Evolutionary conservation across 2,113 vertebrate genomes (phyloP).

Genomic region (Tetrao urogallus): DNA sequence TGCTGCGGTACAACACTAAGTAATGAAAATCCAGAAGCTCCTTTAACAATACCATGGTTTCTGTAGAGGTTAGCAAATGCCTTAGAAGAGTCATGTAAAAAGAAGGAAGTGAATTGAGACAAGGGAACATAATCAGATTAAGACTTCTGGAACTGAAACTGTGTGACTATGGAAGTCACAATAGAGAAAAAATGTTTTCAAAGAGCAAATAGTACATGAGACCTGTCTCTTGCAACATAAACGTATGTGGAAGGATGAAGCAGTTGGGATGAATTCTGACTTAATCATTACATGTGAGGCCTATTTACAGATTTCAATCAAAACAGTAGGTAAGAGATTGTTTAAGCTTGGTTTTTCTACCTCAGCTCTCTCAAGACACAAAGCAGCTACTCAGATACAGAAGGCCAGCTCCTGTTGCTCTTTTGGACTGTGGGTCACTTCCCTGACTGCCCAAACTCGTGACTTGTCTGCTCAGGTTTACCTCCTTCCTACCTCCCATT

Average conservation of each 20-base stretch:
- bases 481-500: neutral
- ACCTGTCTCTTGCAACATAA: neutral
- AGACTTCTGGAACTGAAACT: neutral
- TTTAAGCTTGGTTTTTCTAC: neutral
- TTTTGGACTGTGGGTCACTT: neutral
- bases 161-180: neutral
- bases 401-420: neutral
- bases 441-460: fast-evolving
- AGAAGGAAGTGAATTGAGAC: neutral
- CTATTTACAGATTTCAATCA: neutral
- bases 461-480: fast-evolving
- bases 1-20: neutral
- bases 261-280: neutral
- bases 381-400: neutral
- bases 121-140: neutral
- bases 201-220: neutral
- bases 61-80: neutral
- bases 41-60: neutral
- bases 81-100: neutral
- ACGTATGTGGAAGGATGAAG: neutral
- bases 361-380: neutral
- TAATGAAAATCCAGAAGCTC: neutral
- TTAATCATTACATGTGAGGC: neutral
- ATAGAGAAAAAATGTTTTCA: neutral
- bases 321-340: neutral